Evolutionary conservation across 2,797 vertebrate genomes (phyloP).

Genomic region (Bradypodion ventrale): DNA sequence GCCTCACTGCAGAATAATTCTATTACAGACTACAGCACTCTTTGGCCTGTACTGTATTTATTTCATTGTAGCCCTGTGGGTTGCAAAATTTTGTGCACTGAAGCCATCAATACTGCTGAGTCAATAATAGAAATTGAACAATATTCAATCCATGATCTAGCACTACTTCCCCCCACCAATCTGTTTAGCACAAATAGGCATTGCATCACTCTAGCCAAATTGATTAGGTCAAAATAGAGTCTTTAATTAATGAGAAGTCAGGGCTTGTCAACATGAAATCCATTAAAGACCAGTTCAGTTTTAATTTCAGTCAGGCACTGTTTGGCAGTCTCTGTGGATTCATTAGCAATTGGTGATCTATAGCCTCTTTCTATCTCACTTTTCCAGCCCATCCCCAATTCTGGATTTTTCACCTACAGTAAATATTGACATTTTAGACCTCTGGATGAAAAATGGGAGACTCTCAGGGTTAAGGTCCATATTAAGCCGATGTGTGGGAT

Average conservation of each 20-base stretch:
- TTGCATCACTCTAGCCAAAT: constrained; percentile 83
- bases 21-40: neutral
- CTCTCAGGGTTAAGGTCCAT: constrained; percentile 4
- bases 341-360: constrained; percentile 61
- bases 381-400: constrained; percentile 11
- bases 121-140: constrained; percentile 37
- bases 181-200: constrained; percentile 73
- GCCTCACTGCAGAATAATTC: neutral
- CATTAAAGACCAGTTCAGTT: constrained; percentile 67
- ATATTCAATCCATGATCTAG: constrained; percentile 28
- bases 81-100: neutral
- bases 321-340: constrained; percentile 55
- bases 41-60: neutral
- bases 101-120: constrained; percentile 11
- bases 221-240: constrained; percentile 78
- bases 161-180: neutral
- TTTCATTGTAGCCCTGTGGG: neutral
- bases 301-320: constrained; percentile 60
- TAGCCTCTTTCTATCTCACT: constrained; percentile 52
- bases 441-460: constrained; percentile 6
- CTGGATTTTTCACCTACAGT: constrained; percentile 24
- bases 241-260: constrained; percentile 72
- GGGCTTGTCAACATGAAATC: constrained; percentile 66
- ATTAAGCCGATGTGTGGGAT: neutral
- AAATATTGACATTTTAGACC: constrained; percentile 32